Evolutionary conservation across 2,888 invertebrate genomes (phyloP), one percentile per base, ranked within the genome.

Genomic region (Ectobius pallidus): DNA sequence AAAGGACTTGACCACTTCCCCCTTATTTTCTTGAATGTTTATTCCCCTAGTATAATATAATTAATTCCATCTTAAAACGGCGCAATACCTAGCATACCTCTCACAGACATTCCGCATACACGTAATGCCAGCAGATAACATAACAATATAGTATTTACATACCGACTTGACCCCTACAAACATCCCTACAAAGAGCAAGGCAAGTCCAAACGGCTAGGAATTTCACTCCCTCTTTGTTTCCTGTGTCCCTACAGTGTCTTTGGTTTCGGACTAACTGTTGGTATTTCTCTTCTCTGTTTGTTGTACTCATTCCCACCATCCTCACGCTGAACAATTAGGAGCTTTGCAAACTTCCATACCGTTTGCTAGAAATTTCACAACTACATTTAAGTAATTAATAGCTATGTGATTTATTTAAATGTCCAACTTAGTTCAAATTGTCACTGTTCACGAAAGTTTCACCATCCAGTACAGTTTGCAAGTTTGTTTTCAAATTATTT

Each of bases 71-170:
- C 34, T 34, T 34, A 34, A 34, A 34, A 34, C 34, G 11, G n/a
- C 11, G 34, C 34, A 34, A 34, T 34, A 34, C 34, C 34, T 34
- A 34, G 34, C 58, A 58, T 58, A 58, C 58, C 58, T 30, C 27
- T n/a, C 58, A 25, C 58, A 30, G 58, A 58, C 58, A 58, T 58
- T 58, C 58, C 58, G 30, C 25, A 11, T 4, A 16, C 58, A 30
- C 27, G 18, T 58, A 58, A 58, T 30, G 58, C 27, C 30, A 11
- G 16, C 30, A 58, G 30, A 58, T 58, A 58, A 65, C 44, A 65
- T 25, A 65, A 65, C 65, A 65, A 65, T 65, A 61, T 61, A 61
- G 32, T 61, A 61, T 61, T 61, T 61, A 65, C 65, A 65, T 65
- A 65, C 65, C 65, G 65, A 20, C 46, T 55, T 44, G 65, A 44